Base-by-base conservation (phyloP, 2,888 invertebrate genomes). In the Agriopis marginaria region DNA sequence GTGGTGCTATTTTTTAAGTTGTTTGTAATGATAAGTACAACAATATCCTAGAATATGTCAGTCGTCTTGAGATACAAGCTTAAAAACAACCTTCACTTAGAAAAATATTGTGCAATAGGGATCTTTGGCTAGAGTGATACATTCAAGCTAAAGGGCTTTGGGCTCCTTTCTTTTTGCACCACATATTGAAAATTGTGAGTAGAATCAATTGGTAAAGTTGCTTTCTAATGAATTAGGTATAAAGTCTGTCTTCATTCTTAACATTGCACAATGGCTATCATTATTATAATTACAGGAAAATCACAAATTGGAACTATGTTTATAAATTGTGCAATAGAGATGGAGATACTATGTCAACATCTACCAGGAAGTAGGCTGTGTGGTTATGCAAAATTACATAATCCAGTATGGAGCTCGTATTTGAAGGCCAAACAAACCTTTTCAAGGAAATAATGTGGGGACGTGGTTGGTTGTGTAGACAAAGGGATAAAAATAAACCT, bases 381-480 rank as follows among this genome's bases (percentile, higher is more conserved):
- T 68, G 49, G 66, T 71, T 79, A 70, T 68, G 71, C 75, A 73
- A 74, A 77, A 77, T 82, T 77, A 76, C 71, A 74, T 80, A 78
- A 79, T 74, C 71, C 50, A 63, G 61, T 17, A 74, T 66, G n/a
- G 55, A 73, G 65, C 51, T 56, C 9, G 50, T 39, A 8, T 63
- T 51, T 45, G 74, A 82, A 81, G 79, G 80, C 66, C 75, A 77
- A 60, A 63, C 61, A 69, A 54, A 63, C 53, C 65, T 63, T 44
- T 23, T n/a, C 44, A 32, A 54, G 44, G 45, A 45, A 54, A 54
- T 45, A 49, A 42, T 45, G 23, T 23, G 12, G 12, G 32, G 4
- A n/a, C 23, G 7, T 32, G 56, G 17, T 14, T 14, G 12, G 12
- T 55, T 23, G 5, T 7, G n/a, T 10, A 32, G 45, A 58, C 23